Conservation (phyloP, 2,797 vertebrate species). For the Avahi laniger region DNA sequence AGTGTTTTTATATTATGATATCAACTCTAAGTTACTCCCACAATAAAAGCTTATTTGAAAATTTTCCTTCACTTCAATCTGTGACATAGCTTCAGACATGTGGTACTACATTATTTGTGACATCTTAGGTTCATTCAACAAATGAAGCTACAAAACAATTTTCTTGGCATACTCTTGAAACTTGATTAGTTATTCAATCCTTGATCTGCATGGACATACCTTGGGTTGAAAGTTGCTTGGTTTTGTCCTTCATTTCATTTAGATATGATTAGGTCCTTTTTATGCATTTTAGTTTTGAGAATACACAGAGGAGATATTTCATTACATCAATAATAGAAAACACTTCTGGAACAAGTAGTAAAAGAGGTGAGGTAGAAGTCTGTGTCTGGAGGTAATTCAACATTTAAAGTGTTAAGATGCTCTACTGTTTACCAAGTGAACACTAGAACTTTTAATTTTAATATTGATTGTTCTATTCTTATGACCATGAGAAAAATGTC, state of each 20-base stretch:
- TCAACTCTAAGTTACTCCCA: neutral
- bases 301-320: conserved; percentile 21
- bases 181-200: neutral
- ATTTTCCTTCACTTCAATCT: neutral
- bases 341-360: conserved; percentile 2
- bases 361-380: neutral
- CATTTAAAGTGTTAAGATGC: conserved; percentile 9
- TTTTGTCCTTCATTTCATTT: conserved; percentile 1
- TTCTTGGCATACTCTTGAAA: neutral
- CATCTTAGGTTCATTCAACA: neutral
- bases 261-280: neutral
- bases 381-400: neutral
- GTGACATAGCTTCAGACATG: neutral
- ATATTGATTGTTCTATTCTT: neutral
- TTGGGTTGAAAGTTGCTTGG: neutral
- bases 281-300: neutral
- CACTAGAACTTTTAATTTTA: conserved; percentile 33
- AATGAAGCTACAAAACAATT: neutral
- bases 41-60: conserved; percentile 13
- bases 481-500: neutral
- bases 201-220: neutral
- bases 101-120: no score
- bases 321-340: conserved; percentile 26
- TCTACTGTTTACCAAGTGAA: neutral
- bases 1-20: neutral